Base-by-base conservation (phyloP, 2,888 invertebrate species). In the Eupithecia abbreviata region DNA sequence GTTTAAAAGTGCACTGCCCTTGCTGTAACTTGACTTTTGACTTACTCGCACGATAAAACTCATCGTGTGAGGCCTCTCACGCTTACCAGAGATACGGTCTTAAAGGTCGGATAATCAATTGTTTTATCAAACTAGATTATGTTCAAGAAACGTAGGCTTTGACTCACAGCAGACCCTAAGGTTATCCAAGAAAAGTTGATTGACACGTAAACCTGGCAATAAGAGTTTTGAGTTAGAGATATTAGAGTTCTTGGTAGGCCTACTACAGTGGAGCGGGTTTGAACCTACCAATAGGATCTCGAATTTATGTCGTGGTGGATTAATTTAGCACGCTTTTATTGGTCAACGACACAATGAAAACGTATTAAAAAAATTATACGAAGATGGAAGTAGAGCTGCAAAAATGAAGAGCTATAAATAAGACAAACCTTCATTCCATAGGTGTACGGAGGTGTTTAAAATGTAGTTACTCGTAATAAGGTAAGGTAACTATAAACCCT, bases 51-150 rank as follows among this genome's bases (percentile, higher is more conserved):
- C 73, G 75, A 78, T 73, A 65, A 67, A 67, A 18, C 41, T 30
- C 66, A 51, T 75, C 77, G 77, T 78, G 77, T 75, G 77, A 67
- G 77, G 77, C 71, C 69, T 69, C 47, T 69, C 30, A 12, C 4
- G 69, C 47, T 18, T 18, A 18, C 18, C 69, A 68, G 18, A 45
- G 69, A 69, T 69, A 69, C n/a, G 67, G 13, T 43, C 5, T 13
- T 12, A n/a, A 18, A 45, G 73, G 69, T 74, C 58, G 69, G 10
- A 68, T 69, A 18, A 69, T 43, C 42, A 68, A 68, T 47, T n/a
- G 69, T 45, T 5, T 47, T 42, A 43, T 69, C 62, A 12, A 62
- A 15, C 30, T 69, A 49, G 47, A 49, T 45, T 68, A 68, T 49
- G 47, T 69, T 30, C 47, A 49, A 69, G 69, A 69, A 69, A 45